Conservation (phyloP, 2,797 vertebrate genomes). For the Tolypeutes matacus region DNA sequence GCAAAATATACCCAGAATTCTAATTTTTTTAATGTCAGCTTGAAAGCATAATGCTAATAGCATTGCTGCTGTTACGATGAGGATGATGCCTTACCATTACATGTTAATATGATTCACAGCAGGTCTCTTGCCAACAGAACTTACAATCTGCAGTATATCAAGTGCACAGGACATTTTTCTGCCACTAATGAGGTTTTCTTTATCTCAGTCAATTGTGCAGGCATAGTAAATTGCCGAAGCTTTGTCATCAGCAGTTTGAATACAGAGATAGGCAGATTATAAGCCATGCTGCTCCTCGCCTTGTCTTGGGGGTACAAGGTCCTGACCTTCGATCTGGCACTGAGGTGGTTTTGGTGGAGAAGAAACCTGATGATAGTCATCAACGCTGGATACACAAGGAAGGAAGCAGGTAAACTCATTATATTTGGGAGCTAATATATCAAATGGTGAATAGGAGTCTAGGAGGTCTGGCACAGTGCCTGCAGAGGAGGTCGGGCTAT, state of each 20-base stretch:
- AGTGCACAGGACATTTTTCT: not conserved
- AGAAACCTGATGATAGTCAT: constrained; percentile 59
- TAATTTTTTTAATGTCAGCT: not conserved
- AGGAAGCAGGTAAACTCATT: constrained; percentile 62
- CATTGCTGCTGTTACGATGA: not conserved
- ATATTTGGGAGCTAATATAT: not conserved
- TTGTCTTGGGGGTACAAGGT: constrained; percentile 65
- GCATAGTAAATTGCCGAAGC: constrained; percentile 44
- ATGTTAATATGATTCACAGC: not conserved
- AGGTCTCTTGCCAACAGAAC: not conserved
- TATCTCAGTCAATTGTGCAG: constrained; percentile 72
- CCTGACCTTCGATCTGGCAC: constrained; percentile 36
- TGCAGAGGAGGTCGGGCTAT: not conserved
- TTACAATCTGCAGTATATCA: not conserved
- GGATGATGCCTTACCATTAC: not conserved
- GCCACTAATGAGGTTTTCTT: constrained; percentile 62
- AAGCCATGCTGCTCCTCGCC: constrained; percentile 54
- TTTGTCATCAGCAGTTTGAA: constrained; percentile 79
- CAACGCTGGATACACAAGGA: constrained; percentile 73
- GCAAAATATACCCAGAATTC: constrained; percentile 23
- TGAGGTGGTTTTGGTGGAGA: constrained; percentile 70
- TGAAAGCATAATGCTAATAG: not conserved
- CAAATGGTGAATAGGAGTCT: not conserved
- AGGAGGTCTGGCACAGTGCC: not conserved
- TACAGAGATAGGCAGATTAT: constrained; percentile 80